phyloP scores from a whole-genome alignment of 2,113 vertebrate species.

The Sminthopsis crassicaudata region DNA sequence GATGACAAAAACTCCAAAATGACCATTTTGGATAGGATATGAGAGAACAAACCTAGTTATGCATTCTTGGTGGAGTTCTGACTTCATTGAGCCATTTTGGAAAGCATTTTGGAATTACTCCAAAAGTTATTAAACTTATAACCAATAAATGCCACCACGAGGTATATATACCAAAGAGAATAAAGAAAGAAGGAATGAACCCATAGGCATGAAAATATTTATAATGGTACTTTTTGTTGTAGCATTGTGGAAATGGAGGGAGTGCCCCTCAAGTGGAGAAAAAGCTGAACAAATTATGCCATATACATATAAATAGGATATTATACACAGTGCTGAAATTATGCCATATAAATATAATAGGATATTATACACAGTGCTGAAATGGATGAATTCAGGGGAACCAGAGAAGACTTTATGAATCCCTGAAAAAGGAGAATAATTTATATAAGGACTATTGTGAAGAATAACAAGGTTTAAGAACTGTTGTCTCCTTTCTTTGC shows the following conservation, averaged over 20 bases:
- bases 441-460: background rate
- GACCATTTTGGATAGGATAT: background rate
- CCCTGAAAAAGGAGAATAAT: background rate
- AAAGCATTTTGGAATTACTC: background rate
- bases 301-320: background rate
- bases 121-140: background rate
- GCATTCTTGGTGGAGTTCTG: background rate
- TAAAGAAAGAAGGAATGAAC: background rate
- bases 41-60: background rate
- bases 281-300: background rate
- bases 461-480: background rate
- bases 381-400: background rate
- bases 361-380: background rate
- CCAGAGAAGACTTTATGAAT: background rate
- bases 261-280: background rate
- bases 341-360: background rate
- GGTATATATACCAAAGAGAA: background rate
- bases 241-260: background rate
- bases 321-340: background rate
- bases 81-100: background rate
- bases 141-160: background rate
- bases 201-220: background rate
- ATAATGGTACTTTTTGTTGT: background rate
- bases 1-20: background rate
- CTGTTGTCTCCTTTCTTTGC: no score